Base-by-base conservation (phyloP, 2,797 vertebrate species). In the Liparis tanakae region DNA sequence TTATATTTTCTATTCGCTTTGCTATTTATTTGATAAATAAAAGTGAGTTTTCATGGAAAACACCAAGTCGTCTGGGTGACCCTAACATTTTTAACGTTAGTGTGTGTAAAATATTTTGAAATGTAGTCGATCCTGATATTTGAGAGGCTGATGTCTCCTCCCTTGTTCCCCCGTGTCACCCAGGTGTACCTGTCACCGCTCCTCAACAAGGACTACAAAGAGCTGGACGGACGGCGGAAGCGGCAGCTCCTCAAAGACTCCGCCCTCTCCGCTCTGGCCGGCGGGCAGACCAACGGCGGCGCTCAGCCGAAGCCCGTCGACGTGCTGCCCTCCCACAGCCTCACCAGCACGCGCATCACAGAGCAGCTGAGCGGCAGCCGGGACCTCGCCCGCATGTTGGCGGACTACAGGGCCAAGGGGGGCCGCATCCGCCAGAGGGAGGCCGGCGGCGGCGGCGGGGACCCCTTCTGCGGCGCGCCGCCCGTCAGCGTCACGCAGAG, bases 121-220 rank as follows among this genome's bases (percentile, higher is more conserved):
- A n/a, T n/a, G 25, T 30, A 30, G 25, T 30, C 25, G 25, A 53
- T 25, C 50, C 13, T 53, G 50, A 53, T 53, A 53, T 53, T 50
- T 50, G 1, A 50, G 18, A 50, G 48, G 48, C 46, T n/a, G 46
- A 50, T 10, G 10, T 51, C 22, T 51, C 53, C 53, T 55, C 7
- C 10, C 15, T 1, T 5, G 30, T 37, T 34, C 22, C 9, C 30
- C 20, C 54, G 25, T 39, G 1, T 73, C 41, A 61, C 2, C 0
- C 86, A 98, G 87, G 96, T 99, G 60, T 99, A 97, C 72, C 92
- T 96, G 46, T 99, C 98, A 67, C 96, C 97, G 56, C 95, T 98
- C 10, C 94, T 99, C 59, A 97, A 96, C 87, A 99, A 99, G 81
- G 98, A 99, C 50, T 91, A 96, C 30, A 99, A 95, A 74, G 97